Percentiles rank a stretch among this genome's conserved stretches.
Conservation (phyloP, 2,797 vertebrate species). For the Tinamus major region DNA sequence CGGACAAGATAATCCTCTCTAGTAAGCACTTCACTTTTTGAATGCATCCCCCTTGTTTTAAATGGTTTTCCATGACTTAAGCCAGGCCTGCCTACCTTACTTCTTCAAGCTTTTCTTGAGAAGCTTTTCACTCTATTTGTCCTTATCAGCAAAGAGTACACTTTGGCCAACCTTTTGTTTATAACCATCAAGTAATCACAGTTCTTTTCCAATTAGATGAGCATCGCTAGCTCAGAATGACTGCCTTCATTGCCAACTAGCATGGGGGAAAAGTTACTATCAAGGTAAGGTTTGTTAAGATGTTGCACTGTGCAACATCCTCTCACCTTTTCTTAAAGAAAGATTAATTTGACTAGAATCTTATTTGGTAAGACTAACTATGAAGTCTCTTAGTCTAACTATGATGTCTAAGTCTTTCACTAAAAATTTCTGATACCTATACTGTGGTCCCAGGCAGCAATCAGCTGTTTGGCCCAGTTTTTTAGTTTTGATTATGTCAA, state of each 20-base stretch:
- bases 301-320: accelerated
- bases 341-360: neutral
- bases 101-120: neutral
- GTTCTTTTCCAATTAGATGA: neutral
- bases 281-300: neutral
- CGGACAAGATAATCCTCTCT: neutral
- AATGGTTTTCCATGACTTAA: neutral
- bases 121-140: neutral
- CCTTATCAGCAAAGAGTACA: neutral
- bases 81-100: neutral
- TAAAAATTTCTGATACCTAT: neutral
- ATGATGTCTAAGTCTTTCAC: too few species aligned
- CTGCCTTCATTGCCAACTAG: neutral
- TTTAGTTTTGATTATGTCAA: neutral
- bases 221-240: neutral
- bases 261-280: neutral
- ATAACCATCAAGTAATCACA: neutral
- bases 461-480: neutral
- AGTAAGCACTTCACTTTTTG: neutral
- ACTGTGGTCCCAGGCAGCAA: neutral
- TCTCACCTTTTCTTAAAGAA: neutral
- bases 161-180: neutral
- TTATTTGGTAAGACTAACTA: neutral
- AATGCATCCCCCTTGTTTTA: neutral
- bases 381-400: neutral